Evolutionary conservation across 2,113 vertebrate genomes (phyloP).

Genomic region (Polyodon spathula): DNA sequence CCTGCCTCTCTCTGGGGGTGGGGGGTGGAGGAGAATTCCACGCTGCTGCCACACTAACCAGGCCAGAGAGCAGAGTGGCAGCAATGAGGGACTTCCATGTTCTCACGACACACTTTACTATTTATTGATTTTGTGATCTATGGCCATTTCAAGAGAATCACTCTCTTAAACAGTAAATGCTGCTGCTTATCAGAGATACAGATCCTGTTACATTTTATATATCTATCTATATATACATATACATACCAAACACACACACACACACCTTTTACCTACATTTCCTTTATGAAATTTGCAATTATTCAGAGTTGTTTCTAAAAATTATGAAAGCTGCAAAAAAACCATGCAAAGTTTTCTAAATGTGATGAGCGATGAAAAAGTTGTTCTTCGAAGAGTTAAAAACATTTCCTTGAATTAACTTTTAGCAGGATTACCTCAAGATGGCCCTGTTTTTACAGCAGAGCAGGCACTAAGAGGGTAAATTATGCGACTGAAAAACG

Average conservation of each 20-base stretch:
- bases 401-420: background rate
- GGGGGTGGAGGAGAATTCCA: too few species aligned
- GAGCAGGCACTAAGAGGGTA: conserved; percentile 24
- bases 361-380: too few species aligned
- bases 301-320: too few species aligned
- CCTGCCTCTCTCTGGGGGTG: conserved; percentile 7
- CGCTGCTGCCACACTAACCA: too few species aligned
- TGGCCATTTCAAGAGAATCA: too few species aligned
- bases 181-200: background rate
- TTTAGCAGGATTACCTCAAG: background rate
- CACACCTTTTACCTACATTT: too few species aligned
- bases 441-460: background rate
- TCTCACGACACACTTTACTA: background rate
- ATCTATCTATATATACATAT: background rate
- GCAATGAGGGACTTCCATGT: background rate
- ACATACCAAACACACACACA: too few species aligned
- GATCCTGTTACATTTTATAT: background rate
- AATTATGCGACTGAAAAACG: conserved; percentile 16
- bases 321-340: too few species aligned
- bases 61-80: background rate
- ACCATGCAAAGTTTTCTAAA: too few species aligned
- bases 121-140: background rate
- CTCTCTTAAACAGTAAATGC: too few species aligned
- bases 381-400: too few species aligned
- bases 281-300: background rate